Evolutionary conservation across 2,797 vertebrate species (phyloP).

Genomic region (Pempheris klunzingeri): DNA sequence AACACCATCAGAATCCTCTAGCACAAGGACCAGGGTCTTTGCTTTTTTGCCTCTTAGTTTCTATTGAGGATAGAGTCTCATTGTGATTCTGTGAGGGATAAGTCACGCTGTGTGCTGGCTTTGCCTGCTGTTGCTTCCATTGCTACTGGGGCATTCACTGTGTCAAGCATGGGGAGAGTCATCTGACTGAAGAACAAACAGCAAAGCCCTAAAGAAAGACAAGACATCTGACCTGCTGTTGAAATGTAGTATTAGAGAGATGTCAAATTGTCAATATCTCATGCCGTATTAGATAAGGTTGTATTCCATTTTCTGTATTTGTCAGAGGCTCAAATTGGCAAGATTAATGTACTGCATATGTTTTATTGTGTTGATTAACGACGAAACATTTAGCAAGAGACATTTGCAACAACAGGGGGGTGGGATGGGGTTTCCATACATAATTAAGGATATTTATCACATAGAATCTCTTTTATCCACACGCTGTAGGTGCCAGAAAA

Average conservation of each 20-base stretch:
- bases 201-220: constrained; percentile 59
- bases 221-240: constrained; percentile 64
- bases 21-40: constrained; percentile 34
- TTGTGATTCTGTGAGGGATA: constrained; percentile 76
- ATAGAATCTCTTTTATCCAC: constrained; percentile 44
- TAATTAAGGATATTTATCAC: constrained; percentile 52
- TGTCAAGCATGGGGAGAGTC: constrained; percentile 73
- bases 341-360: constrained; percentile 35
- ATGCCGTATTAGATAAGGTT: constrained; percentile 3
- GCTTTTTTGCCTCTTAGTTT: constrained; percentile 49
- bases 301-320: constrained; percentile 29
- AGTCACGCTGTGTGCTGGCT: constrained; percentile 74
- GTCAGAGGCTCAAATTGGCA: background rate
- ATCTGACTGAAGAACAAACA: constrained; percentile 79
- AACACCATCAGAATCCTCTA: constrained; percentile 52
- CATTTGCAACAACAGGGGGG: constrained; percentile 37
- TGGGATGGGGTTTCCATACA: constrained; percentile 32
- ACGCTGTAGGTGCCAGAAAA: constrained; percentile 69
- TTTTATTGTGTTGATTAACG: constrained; percentile 51
- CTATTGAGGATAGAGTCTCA: constrained; percentile 65
- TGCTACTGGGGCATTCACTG: constrained; percentile 64
- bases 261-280: constrained; percentile 43
- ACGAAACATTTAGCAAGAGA: constrained; percentile 33
- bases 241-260: constrained; percentile 36
- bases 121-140: constrained; percentile 65